Conservation (phyloP, 1,140 invertebrate species). For the Lucilia cuprina region DNA sequence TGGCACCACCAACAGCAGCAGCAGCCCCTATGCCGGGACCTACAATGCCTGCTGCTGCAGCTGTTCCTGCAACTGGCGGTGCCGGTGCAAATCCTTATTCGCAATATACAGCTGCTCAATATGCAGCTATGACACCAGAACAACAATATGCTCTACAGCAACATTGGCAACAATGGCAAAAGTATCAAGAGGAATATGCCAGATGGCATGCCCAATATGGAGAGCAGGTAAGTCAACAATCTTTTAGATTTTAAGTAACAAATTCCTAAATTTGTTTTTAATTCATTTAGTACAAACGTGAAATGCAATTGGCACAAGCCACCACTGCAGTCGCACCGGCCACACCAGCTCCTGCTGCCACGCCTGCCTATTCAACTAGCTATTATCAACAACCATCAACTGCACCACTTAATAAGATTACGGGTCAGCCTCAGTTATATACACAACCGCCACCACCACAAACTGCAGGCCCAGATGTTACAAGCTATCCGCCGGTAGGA, state of each 20-base stretch:
- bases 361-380: background rate
- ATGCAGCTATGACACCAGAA: constrained; percentile 65
- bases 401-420: constrained; percentile 46
- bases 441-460: constrained; percentile 64
- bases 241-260: no score
- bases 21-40: background rate
- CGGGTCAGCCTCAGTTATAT: constrained; percentile 55
- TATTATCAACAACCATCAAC: constrained; percentile 38
- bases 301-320: constrained; percentile 53
- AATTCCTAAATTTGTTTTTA: no score
- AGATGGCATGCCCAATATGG: constrained; percentile 85
- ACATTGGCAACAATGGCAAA: constrained; percentile 84
- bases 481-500: background rate
- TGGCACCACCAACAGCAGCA: no score
- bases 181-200: constrained; percentile 83
- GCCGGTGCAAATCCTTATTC: constrained; percentile 54
- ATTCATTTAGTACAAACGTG: constrained; percentile 59
- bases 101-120: constrained; percentile 75
- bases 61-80: background rate
- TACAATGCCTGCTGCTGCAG: background rate
- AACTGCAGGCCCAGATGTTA: background rate
- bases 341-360: background rate
- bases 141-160: constrained; percentile 68
- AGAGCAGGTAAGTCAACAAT: constrained; percentile 75
- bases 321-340: constrained; percentile 39